Evolutionary conservation across 1,140 invertebrate species (phyloP).

Genomic region (Araneus ventricosus): DNA sequence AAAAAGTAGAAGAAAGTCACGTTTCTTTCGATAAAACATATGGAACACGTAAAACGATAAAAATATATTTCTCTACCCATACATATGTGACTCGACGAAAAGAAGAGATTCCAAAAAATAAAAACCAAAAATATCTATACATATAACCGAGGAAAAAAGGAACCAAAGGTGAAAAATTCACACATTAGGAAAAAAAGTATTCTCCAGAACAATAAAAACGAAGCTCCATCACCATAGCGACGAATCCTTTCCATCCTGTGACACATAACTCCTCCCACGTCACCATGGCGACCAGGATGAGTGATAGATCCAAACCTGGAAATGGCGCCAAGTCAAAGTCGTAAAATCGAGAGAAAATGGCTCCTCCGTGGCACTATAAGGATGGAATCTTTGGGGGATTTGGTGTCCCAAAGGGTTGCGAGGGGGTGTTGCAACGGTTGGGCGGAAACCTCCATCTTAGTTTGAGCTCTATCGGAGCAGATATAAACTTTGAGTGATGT

Average conservation of each 20-base stretch:
- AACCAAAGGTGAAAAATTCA: neutral
- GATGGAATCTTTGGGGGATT: neutral
- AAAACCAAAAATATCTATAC: neutral
- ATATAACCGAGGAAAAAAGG: neutral
- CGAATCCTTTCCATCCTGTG: conserved; percentile 13
- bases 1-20: neutral
- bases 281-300: neutral
- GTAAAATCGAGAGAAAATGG: neutral
- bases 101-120: neutral
- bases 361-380: neutral
- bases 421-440: neutral
- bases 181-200: neutral
- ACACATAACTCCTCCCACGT: neutral
- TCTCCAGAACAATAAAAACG: neutral
- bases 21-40: conserved; percentile 1
- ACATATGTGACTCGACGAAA: neutral
- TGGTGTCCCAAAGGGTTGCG: neutral
- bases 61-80: neutral
- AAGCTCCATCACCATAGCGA: neutral
- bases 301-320: neutral
- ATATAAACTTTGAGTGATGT: neutral
- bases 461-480: neutral
- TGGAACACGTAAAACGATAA: conserved; percentile 8
- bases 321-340: conserved; percentile 28
- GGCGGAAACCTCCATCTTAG: neutral